Evolutionary conservation across 2,888 invertebrate species (phyloP), one percentile per base, ranked within the genome.

Genomic region (Drosophila paranaensis): DNA sequence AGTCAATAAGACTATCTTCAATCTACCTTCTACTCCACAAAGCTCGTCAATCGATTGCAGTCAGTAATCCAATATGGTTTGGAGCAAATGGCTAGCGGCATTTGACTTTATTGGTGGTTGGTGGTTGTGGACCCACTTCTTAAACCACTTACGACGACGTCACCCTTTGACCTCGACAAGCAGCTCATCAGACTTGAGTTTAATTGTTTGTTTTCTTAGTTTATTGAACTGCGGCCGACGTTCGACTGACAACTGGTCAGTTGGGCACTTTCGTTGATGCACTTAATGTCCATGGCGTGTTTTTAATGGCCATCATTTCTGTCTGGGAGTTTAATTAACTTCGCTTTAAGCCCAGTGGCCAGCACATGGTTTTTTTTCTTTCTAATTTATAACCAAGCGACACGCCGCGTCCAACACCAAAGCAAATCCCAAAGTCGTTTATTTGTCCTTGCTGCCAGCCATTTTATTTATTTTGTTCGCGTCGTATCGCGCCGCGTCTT

Each of bases 151-250:
- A 33, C 33, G 25, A 16, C 16, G 25, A 40, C 11, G 51, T 30
- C 68, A 73, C 77, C 69, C 73, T 77, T 77, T 77, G 65, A 73
- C 73, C 73, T 62, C 73, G 46, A 37, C 69, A 43, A 37, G 43
- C 50, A 51, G 63, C 72, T 79, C 75, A 73, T 70, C 75, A 68
- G 76, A 56, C 71, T 74, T 46, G 65, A 76, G 71, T 74, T 80
- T 80, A 82, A 82, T 78, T 84, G 79, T 84, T 81, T 83, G 81
- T 82, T 79, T 83, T 81, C 84, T 79, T 79, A 84, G 82, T 81
- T 83, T 81, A 82, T 82, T 82, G 84, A 81, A 72, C 77, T 54
- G 65, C 57, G 43, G 45, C 64, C 46, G 60, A 74, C 74, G 33
- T 30, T 61, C 63, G 55, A 65, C 55, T 56, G 61, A 58, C 71